phyloP scores from a whole-genome alignment of 2,113 vertebrate species.

The Alethe diademata region DNA sequence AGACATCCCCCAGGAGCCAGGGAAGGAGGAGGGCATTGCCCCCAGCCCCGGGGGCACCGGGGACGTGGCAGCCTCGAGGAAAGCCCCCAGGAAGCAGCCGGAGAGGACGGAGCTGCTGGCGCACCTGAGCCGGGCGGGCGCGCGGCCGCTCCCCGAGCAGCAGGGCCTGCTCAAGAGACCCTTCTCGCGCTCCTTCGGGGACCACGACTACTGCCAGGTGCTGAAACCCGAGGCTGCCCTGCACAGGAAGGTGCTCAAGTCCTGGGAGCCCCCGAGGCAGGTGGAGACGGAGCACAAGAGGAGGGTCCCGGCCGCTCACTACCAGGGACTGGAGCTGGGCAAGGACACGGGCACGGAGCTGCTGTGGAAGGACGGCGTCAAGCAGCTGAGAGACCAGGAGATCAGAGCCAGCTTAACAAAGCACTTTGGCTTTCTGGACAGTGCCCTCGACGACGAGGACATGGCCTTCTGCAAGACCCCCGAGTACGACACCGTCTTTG shows the following conservation, averaged over 20 bases:
- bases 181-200: slow-evolving; percentile 84
- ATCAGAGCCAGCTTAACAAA: slow-evolving; percentile 84
- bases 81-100: slow-evolving; percentile 82
- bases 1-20: slow-evolving; percentile 75
- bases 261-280: slow-evolving; percentile 68
- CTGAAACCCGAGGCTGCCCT: slow-evolving; percentile 71
- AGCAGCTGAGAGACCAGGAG: slow-evolving; percentile 80
- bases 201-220: slow-evolving; percentile 96
- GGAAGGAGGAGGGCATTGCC: slow-evolving; percentile 32
- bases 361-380: slow-evolving; percentile 49
- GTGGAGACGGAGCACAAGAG: slow-evolving; percentile 65
- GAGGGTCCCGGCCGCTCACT: slow-evolving; percentile 38
- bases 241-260: slow-evolving; percentile 79
- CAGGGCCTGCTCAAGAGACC: slow-evolving; percentile 72
- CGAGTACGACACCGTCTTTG: slow-evolving; percentile 74
- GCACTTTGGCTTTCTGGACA: slow-evolving; percentile 81
- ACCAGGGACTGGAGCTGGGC: slow-evolving; percentile 69
- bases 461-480: slow-evolving; percentile 72
- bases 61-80: slow-evolving; percentile 37
- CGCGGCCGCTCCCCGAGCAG: slow-evolving; percentile 56
- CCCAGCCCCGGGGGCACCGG: slow-evolving; percentile 28
- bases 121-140: slow-evolving; percentile 81
- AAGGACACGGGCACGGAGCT: slow-evolving; percentile 57
- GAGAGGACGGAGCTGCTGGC: slow-evolving; percentile 93
- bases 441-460: slow-evolving; percentile 70